Percentiles rank a stretch among this genome's conserved stretches.
phyloP scores from a whole-genome alignment of 1,140 invertebrate species.

The Asobara japonica region DNA sequence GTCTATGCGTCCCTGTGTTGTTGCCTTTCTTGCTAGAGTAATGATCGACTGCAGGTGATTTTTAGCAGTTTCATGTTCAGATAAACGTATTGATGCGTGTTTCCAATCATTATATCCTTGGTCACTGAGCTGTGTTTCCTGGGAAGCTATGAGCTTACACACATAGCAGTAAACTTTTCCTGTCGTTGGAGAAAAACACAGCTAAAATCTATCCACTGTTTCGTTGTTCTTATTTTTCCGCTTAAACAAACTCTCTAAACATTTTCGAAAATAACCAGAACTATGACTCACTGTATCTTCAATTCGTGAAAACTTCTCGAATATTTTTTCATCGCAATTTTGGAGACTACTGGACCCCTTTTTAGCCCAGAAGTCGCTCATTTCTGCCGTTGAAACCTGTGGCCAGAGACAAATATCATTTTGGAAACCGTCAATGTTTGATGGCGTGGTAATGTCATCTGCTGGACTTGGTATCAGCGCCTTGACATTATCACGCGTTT shows the following conservation, averaged over 20 bases:
- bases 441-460: too few species aligned
- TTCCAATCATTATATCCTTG: slow-evolving; percentile 40
- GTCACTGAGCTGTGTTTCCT: slow-evolving; percentile 7
- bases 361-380: slow-evolving; percentile 13
- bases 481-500: too few species aligned
- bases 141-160: slow-evolving; percentile 34
- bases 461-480: too few species aligned
- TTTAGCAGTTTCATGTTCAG: slow-evolving; percentile 30
- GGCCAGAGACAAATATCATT: slow-evolving; percentile 25
- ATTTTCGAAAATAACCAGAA: background rate
- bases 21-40: background rate
- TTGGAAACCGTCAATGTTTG: slow-evolving; percentile 17
- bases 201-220: slow-evolving; percentile 25
- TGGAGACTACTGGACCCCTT: slow-evolving; percentile 16
- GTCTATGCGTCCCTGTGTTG: slow-evolving; percentile 18
- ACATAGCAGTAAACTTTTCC: slow-evolving; percentile 36
- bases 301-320: background rate
- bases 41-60: slow-evolving; percentile 20
- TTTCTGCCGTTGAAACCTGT: background rate
- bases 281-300: slow-evolving; percentile 2
- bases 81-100: slow-evolving; percentile 30
- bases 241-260: background rate
- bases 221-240: slow-evolving; percentile 21
- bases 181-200: slow-evolving; percentile 28
- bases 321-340: slow-evolving; percentile 17